Evolutionary conservation across 2,888 invertebrate genomes (phyloP), one percentile per base, ranked within the genome.

Genomic region (Trichopoda pennipes): DNA sequence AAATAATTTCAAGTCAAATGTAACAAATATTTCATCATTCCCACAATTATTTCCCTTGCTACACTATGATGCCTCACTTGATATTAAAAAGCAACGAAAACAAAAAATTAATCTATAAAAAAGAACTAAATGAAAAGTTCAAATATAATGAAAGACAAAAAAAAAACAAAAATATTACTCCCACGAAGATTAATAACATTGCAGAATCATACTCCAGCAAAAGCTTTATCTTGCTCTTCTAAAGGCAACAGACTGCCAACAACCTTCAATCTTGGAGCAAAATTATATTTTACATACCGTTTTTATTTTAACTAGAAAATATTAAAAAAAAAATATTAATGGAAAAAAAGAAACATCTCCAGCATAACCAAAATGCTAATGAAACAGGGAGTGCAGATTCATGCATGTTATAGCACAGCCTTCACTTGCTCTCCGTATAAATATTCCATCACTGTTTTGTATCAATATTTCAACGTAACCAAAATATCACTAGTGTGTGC

Each of bases 171-270:
- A 56, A 80, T 80, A 80, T 88, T 87, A 86, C 89, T 88, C 89
- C 88, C 89, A 88, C 88, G 88, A 88, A 89, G 89, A 88, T 88
- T 88, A 88, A 89, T 88, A 89, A 87, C 86, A 86, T 60, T 76
- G 60, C 56, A 66, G 47, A 64, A 63, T 32, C 51, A 70, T 47
- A 44, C 53, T 63, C 38, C 58, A 56, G 14, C 51, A 12, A 28
- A 28, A 19, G 56, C 42, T 12, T 42, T 6, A n/a, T 14, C 42
- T 38, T n/a, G 35, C 44, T 16, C 16, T 21, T 28, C 14, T 23
- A 61, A 16, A 44, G 49, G n/a, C 68, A 44, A 3, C 35, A 44
- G 53, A 23, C 28, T 32, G 7, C 35, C 53, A 73, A 19, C 44
- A 56, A 19, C 42, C 63, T 56, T 61, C 28, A 42, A 42, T 47